A percentile compares a stretch with the other conserved stretches of the same genome.
Evolutionary conservation across 2,797 vertebrate species (phyloP).

Genomic region (Melopsittacus undulatus): DNA sequence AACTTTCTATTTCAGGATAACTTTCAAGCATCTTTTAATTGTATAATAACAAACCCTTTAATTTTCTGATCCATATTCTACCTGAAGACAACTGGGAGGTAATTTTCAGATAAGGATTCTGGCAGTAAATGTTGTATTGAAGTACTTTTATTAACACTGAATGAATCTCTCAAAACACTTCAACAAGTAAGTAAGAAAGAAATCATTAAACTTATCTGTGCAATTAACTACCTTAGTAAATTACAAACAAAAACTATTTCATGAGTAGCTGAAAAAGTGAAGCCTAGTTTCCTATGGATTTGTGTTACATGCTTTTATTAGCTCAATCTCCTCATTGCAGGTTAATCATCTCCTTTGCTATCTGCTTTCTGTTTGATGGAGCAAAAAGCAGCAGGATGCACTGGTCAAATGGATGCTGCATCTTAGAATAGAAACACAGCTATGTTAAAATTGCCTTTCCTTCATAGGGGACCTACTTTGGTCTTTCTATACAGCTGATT

Average conservation of each 20-base stretch:
- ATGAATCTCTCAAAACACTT: background rate
- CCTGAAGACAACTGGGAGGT: background rate
- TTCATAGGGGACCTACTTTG: background rate
- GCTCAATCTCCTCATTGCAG: background rate
- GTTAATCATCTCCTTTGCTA: background rate
- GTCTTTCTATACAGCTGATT: background rate
- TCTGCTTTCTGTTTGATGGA: background rate
- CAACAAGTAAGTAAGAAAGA: background rate
- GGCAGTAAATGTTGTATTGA: background rate
- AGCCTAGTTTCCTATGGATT: background rate
- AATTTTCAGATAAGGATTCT: conserved; percentile 7
- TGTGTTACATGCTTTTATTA: background rate
- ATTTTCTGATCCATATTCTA: background rate
- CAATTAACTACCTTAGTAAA: background rate
- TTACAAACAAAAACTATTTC: background rate
- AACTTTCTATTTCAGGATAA: conserved; percentile 10
- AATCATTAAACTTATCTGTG: background rate
- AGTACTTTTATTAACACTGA: background rate
- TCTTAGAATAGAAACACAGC: background rate
- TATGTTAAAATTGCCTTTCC: background rate
- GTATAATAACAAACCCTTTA: background rate
- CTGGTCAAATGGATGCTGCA: background rate
- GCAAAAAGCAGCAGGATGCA: background rate
- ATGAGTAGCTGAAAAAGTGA: background rate
- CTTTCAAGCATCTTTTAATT: background rate